These are phyloP conservation scores for Scylla paramamosain DNA, from an alignment of 1,140 invertebrate genomes.

Conservation along the genomic window DNA sequence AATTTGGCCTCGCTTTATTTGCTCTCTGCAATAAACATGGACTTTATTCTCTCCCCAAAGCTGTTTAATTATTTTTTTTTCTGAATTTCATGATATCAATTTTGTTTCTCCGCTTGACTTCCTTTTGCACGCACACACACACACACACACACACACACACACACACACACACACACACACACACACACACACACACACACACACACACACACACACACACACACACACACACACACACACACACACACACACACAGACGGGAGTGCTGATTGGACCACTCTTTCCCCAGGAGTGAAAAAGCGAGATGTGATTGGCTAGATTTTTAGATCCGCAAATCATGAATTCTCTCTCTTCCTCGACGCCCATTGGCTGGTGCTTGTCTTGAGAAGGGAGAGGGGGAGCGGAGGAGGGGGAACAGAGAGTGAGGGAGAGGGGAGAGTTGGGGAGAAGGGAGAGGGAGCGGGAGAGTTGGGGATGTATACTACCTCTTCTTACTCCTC, in stretches of 20 bases:
- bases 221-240: constrained; percentile 44
- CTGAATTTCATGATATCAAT: neutral
- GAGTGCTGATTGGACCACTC: neutral
- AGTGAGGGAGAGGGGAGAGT: neutral
- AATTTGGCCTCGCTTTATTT: constrained; percentile 5
- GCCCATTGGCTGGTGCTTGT: neutral
- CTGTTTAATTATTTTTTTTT: neutral
- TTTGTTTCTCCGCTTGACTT: constrained; percentile 11
- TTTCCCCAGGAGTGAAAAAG: neutral
- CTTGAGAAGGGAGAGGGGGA: neutral
- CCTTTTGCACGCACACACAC: constrained; percentile 35
- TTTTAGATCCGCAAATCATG: neutral
- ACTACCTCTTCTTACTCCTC: neutral
- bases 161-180: constrained; percentile 50
- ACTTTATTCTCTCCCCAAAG: neutral
- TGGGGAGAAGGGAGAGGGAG: neutral
- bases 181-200: constrained; percentile 47
- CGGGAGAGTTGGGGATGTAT: neutral
- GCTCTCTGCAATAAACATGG: constrained; percentile 12
- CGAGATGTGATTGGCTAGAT: neutral
- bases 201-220: constrained; percentile 50
- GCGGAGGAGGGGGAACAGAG: neutral
- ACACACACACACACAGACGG: neutral
- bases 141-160: constrained; percentile 48
- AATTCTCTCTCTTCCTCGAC: constrained; percentile 9